Percentiles rank a stretch among this genome's conserved stretches.
Conservation (phyloP, 2,113 vertebrate species). For the Hoplias malabaricus region DNA sequence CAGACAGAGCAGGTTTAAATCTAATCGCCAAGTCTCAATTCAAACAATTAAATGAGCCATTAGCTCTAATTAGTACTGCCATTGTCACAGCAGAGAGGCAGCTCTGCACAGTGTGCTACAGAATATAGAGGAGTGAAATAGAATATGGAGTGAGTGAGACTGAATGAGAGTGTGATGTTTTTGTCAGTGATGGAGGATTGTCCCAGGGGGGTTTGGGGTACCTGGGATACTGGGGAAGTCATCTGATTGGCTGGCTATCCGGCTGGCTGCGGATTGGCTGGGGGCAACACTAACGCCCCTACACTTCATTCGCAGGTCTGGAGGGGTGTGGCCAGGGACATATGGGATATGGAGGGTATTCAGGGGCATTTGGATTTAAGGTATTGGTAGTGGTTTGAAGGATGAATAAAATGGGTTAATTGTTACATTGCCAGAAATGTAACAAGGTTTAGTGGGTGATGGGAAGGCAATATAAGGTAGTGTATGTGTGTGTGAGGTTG, state of each 20-base stretch:
- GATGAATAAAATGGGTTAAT: background rate
- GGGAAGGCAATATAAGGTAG: background rate
- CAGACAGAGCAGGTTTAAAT: background rate
- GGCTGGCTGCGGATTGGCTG: conserved; percentile 71
- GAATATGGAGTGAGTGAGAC: conserved; percentile 3
- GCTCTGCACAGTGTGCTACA: background rate
- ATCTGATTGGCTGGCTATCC: conserved; percentile 71
- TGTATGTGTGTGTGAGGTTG: background rate
- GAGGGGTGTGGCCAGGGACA: conserved; percentile 19
- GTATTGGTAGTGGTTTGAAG: background rate
- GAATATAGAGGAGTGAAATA: background rate
- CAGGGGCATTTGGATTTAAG: background rate
- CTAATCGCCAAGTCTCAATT: background rate
- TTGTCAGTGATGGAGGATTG: background rate
- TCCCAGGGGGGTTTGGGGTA: conserved; percentile 18
- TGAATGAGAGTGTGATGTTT: conserved; percentile 5
- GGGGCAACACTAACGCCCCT: conserved; percentile 66
- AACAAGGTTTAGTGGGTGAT: conserved; percentile 9
- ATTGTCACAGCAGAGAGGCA: conserved; percentile 33
- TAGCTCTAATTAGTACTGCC: background rate
- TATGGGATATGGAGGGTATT: background rate
- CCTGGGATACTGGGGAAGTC: conserved; percentile 65
- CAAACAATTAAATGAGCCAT: background rate
- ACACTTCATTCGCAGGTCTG: conserved; percentile 80
- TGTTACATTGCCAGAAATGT: conserved; percentile 19